These are phyloP conservation scores for Homarus gammarus DNA, from an alignment of 2,888 invertebrate genomes.

Conservation along the genomic window DNA sequence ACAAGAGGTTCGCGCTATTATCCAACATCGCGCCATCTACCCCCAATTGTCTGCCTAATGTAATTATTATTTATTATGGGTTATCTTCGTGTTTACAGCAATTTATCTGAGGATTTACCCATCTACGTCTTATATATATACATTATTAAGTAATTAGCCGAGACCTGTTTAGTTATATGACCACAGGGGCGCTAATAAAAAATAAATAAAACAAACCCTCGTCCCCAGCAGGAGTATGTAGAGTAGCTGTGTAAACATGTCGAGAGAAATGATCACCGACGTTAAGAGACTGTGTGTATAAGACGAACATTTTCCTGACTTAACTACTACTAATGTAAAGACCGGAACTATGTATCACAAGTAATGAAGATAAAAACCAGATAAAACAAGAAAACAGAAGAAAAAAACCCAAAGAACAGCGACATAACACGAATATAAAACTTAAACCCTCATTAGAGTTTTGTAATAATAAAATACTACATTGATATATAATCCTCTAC, in stretches of 20 bases:
- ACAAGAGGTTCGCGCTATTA: not conserved
- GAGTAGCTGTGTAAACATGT: not conserved
- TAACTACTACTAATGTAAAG: too few relatives aligned
- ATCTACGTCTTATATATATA: slow-evolving; percentile 34
- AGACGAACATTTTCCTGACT: too few relatives aligned
- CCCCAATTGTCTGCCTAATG: not conserved
- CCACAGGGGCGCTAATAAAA: not conserved
- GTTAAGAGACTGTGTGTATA: too few relatives aligned
- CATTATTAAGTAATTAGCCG: slow-evolving; percentile 27
- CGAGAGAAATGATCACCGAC: not conserved
- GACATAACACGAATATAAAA: too few relatives aligned
- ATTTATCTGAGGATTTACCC: slow-evolving; percentile 6
- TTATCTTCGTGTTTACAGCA: not conserved
- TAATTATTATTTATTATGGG: slow-evolving; percentile 25
- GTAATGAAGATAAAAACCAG: too few relatives aligned
- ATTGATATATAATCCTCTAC: too few relatives aligned
- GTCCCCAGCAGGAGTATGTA: not conserved
- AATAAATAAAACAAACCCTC: not conserved
- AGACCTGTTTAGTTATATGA: not conserved
- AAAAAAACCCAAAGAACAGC: too few relatives aligned
- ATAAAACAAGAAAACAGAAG: too few relatives aligned
- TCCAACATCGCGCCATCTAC: not conserved
- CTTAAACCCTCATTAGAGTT: too few relatives aligned
- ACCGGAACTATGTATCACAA: too few relatives aligned
- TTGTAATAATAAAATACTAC: too few relatives aligned